A percentile compares a stretch with the other conserved stretches of the same genome.
phyloP scores from a whole-genome alignment of 1,140 invertebrate genomes.

The Brachionus plicatilis region DNA sequence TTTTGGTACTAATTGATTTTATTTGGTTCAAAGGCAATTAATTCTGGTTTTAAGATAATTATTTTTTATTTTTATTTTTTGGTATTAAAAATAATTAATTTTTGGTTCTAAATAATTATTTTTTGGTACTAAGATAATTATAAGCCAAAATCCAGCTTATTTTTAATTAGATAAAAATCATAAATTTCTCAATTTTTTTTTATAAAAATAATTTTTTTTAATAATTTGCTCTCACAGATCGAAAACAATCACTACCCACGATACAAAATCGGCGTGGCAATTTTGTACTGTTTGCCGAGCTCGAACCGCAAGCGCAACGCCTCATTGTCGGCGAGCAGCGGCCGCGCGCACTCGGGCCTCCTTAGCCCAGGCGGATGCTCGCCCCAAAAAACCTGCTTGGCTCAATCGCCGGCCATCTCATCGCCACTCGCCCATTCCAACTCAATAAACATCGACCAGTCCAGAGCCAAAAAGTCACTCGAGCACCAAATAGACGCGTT shows the following conservation, averaged over 20 bases:
- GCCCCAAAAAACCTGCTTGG: not conserved
- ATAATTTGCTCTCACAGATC: too few species aligned
- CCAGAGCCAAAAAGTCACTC: not conserved
- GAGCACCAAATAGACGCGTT: not conserved
- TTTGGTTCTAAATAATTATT: too few species aligned
- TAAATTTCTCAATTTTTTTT: too few species aligned
- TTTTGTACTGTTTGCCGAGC: not conserved
- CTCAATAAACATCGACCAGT: conserved; percentile 13
- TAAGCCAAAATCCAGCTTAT: too few species aligned
- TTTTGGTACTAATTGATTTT: too few species aligned
- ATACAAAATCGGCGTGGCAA: conserved; percentile 17
- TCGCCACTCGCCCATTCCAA: not conserved
- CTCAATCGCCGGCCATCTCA: not conserved
- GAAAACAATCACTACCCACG: conserved; percentile 2
- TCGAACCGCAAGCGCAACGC: not conserved
- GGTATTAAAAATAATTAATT: too few species aligned
- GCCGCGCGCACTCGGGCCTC: not conserved
- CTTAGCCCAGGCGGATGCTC: not conserved
- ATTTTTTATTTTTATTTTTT: too few species aligned
- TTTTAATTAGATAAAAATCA: too few species aligned
- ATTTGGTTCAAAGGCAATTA: too few species aligned
- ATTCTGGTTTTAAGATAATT: too few species aligned
- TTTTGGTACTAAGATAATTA: too few species aligned
- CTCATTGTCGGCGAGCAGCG: not conserved
- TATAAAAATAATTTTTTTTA: too few species aligned